Percentiles rank a stretch among this genome's conserved stretches.
Conservation (phyloP, 23 tunicate species). For the Diplosoma virens region DNA sequence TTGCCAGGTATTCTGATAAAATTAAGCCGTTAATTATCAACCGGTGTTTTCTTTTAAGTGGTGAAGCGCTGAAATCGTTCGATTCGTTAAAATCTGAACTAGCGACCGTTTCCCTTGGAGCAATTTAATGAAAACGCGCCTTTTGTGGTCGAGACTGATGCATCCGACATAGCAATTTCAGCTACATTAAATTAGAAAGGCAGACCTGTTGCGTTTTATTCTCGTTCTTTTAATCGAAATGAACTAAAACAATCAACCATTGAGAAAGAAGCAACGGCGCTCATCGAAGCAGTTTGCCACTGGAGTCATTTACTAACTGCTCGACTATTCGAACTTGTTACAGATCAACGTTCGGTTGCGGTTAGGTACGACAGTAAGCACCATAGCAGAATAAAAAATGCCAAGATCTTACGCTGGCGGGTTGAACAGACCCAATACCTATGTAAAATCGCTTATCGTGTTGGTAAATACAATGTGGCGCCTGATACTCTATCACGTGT, state of each 20-base stretch:
- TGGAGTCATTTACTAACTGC: no score
- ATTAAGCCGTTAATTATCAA: background rate
- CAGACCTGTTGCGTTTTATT: background rate
- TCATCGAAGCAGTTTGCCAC: no score
- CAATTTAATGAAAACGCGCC: background rate
- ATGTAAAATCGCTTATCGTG: background rate
- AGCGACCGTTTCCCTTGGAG: background rate
- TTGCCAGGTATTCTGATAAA: slow-evolving; percentile 17
- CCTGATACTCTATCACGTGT: slow-evolving; percentile 15
- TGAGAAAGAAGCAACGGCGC: no score
- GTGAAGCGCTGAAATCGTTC: slow-evolving; percentile 5
- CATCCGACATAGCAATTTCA: background rate
- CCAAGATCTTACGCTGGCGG: slow-evolving; percentile 23
- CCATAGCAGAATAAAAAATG: slow-evolving; percentile 8
- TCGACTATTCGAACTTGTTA: no score
- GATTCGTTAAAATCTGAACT: background rate
- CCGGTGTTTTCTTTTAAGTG: background rate
- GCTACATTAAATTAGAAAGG: background rate
- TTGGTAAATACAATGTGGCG: background rate
- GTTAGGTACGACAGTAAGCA: slow-evolving; percentile 11
- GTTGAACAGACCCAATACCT: background rate
- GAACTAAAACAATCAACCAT: no score
- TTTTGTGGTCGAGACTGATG: background rate
- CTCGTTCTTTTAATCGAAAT: no score
- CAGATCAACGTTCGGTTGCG: slow-evolving; percentile 16